These are phyloP conservation scores for Caenorhabditis sulstoni DNA, from an alignment of 2,888 invertebrate species.

Conservation along the genomic window DNA sequence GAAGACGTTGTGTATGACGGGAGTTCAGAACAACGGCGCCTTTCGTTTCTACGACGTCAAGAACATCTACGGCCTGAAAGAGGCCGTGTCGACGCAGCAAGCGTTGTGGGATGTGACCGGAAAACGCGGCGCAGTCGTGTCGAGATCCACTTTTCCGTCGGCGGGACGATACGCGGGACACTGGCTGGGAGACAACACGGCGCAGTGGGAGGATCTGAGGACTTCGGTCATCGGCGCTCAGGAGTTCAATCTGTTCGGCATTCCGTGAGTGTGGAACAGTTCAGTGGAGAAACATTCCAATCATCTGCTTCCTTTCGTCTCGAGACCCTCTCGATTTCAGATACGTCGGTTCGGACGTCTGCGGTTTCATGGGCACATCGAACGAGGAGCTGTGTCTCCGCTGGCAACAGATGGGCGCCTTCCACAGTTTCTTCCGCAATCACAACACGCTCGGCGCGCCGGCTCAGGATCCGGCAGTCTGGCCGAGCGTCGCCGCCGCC, in stretches of 20 bases:
- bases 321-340: slow-evolving; percentile 10
- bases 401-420: slow-evolving; percentile 83
- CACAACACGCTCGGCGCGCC: slow-evolving; percentile 73
- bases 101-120: slow-evolving; percentile 78
- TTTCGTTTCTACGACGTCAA: slow-evolving; percentile 69
- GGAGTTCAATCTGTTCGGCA: slow-evolving; percentile 70
- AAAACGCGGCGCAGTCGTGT: slow-evolving; percentile 81
- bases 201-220: slow-evolving; percentile 88
- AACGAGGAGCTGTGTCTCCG: slow-evolving; percentile 84
- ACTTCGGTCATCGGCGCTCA: slow-evolving; percentile 73
- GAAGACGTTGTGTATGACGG: slow-evolving; percentile 79
- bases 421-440: slow-evolving; percentile 78
- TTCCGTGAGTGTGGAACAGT: slow-evolving; percentile 63
- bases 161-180: slow-evolving; percentile 83
- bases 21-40: slow-evolving; percentile 64
- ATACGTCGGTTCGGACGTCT: slow-evolving; percentile 82
- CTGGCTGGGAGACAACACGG: slow-evolving; percentile 90
- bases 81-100: slow-evolving; percentile 86
- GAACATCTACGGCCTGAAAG: slow-evolving; percentile 86
- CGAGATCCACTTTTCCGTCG: slow-evolving; percentile 81
- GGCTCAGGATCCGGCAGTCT: slow-evolving; percentile 78
- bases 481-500: slow-evolving; percentile 77
- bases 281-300: too few relatives aligned
- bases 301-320: neutral
- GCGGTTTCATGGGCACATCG: slow-evolving; percentile 82